Evolutionary conservation across 2,888 invertebrate species (phyloP).

Genomic region (Panzeria rudis): DNA sequence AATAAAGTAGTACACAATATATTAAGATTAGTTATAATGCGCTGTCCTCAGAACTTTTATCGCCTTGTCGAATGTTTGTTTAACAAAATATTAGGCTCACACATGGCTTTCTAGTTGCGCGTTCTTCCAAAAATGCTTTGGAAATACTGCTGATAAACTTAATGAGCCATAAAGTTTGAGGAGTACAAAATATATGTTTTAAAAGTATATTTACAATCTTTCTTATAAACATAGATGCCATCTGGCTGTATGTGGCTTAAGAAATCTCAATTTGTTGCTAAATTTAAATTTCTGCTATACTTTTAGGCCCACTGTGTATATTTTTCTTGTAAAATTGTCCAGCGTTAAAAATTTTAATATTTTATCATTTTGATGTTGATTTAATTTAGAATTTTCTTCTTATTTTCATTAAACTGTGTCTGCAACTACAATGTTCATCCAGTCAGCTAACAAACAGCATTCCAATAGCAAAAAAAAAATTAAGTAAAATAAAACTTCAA

Average conservation of each 20-base stretch:
- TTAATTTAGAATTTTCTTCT: conserved; percentile 11
- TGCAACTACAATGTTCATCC: conserved; percentile 9
- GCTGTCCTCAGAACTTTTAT: background rate
- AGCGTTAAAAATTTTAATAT: too few species aligned
- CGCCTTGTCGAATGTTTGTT: background rate
- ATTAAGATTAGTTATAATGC: background rate
- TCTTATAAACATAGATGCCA: background rate
- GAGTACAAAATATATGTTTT: background rate
- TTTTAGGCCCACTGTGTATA: background rate
- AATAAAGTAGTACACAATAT: background rate
- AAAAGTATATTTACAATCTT: background rate
- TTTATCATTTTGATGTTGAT: conserved; percentile 11
- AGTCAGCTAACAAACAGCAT: conserved; percentile 39
- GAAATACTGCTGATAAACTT: background rate
- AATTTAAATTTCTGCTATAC: background rate
- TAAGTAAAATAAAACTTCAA: conserved; percentile 23
- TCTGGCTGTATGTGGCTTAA: background rate
- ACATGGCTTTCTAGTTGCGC: background rate
- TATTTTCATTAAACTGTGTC: background rate
- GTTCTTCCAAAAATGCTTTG: background rate
- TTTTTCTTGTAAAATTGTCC: too few species aligned
- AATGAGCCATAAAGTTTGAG: background rate
- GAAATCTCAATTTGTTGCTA: too few species aligned
- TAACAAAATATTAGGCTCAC: background rate
- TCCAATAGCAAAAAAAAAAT: conserved; percentile 14